Evolutionary conservation across 1,140 invertebrate genomes (phyloP), one percentile per base, ranked within the genome.

Genomic region (Lepidostoma basale): DNA sequence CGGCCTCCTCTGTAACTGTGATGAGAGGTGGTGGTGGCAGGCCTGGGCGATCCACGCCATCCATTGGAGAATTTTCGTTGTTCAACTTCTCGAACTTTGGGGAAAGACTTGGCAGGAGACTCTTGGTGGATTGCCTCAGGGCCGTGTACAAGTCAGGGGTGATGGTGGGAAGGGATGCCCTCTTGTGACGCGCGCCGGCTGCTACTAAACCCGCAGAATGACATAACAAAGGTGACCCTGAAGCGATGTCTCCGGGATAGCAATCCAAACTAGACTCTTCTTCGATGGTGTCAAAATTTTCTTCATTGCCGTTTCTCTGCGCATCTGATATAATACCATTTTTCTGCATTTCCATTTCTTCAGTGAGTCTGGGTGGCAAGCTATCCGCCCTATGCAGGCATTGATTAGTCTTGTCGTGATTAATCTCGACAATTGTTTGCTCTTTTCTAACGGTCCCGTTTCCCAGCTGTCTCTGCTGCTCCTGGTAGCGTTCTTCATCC

Each of bases 1-100:
- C 81, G 52, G 73, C 77, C 47, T 83, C 82, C 63, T 83, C 82
- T 0, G 81, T 83, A 28, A 83, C 82, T 1, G 82, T 83, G 40
- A 83, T 83, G 76, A 83, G 78, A 0, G 81, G 80, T 3, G n/a
- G n/a, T n/a, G 79, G 79, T 14, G 75, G 72, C 30, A 77, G 76
- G 36, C 74, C 77, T 20, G 70, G 70, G 20, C 63, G 52, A 3
- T 49, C 58, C 12, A 23, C 30, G 22, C 70, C 70, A 16, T 79
- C 81, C 58, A 76, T 75, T n/a, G 79, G 77, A 3, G 81, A 79
- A n/a, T 76, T 73, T 36, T 82, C 80, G 69, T 82, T 81, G 3
- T 68, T 76, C 12, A 83, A 73, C 68, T 79, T 81, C 64, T 83
- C 81, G 72, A 83, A 83, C 67, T 82, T 82, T 0, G 81, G 80